Evolutionary conservation across 1,140 invertebrate genomes (phyloP).

Genomic region (Drosophila watanabei): DNA sequence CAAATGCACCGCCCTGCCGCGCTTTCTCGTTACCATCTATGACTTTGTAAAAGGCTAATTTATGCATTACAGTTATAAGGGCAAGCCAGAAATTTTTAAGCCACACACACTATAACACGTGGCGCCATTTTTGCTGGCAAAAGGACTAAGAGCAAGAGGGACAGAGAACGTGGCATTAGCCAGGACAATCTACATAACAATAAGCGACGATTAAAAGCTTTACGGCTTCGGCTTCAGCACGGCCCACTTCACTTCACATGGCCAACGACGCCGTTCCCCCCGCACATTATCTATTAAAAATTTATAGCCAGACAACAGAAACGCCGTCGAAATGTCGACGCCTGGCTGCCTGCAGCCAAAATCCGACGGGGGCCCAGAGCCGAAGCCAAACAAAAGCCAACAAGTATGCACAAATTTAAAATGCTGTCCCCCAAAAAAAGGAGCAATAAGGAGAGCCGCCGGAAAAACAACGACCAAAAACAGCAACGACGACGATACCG

Average conservation of each 20-base stretch:
- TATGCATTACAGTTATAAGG: conserved; percentile 77
- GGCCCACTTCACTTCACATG: conserved; percentile 75
- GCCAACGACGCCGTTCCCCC: conserved; percentile 38
- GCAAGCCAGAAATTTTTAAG: conserved; percentile 32
- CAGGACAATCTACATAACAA: conserved; percentile 80
- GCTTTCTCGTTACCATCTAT: conserved; percentile 47
- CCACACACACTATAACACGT: conserved; percentile 40
- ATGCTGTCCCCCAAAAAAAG: conserved; percentile 53
- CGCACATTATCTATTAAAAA: conserved; percentile 83
- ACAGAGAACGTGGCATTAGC: conserved; percentile 54
- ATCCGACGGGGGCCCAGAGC: conserved; percentile 9
- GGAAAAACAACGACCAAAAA: conserved; percentile 39
- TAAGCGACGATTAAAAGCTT: conserved; percentile 82
- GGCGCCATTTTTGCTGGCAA: conserved; percentile 32
- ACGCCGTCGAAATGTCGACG: conserved; percentile 59
- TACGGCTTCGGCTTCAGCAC: conserved; percentile 57
- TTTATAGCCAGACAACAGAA: conserved; percentile 76
- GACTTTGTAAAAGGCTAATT: conserved; percentile 70
- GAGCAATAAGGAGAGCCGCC: conserved; percentile 1
- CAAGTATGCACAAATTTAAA: conserved; percentile 83
- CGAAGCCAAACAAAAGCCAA: conserved; percentile 73
- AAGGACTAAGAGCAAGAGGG: not conserved
- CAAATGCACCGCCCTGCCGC: not conserved
- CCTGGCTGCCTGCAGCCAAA: conserved; percentile 57
- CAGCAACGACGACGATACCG: conserved; percentile 48